phyloP scores from a whole-genome alignment of 2,888 invertebrate genomes.

The Pasiphila rectangulata region DNA sequence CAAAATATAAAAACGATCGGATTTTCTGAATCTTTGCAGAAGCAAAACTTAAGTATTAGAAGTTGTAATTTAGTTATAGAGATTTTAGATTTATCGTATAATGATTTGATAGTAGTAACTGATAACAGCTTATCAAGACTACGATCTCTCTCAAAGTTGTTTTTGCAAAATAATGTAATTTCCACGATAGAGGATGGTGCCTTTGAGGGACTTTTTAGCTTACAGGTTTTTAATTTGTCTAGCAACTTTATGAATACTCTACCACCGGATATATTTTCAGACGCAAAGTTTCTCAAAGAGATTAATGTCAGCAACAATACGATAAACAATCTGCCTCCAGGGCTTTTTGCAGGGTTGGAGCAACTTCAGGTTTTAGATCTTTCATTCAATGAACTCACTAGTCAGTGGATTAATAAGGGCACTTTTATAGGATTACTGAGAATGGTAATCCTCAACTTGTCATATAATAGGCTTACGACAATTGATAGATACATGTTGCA shows the following conservation, averaged over 20 bases:
- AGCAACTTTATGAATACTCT: slow-evolving; percentile 88
- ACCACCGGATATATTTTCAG: slow-evolving; percentile 87
- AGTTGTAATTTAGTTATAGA: slow-evolving; percentile 86
- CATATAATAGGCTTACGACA: slow-evolving; percentile 84
- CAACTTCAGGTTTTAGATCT: slow-evolving; percentile 87
- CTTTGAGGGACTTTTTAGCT: slow-evolving; percentile 83
- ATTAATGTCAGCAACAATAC: slow-evolving; percentile 89
- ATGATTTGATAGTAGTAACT: slow-evolving; percentile 85
- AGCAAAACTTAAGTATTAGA: slow-evolving; percentile 79
- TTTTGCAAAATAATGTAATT: slow-evolving; percentile 88
- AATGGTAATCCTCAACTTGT: slow-evolving; percentile 87
- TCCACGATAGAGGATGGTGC: slow-evolving; percentile 87
- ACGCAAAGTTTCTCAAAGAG: slow-evolving; percentile 84
- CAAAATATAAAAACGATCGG: slow-evolving; percentile 88
- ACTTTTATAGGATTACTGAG: slow-evolving; percentile 87
- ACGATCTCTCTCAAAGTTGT: slow-evolving; percentile 84
- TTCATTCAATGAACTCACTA: slow-evolving; percentile 85
- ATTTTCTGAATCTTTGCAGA: slow-evolving; percentile 85
- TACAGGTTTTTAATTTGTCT: slow-evolving; percentile 88
- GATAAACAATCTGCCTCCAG: slow-evolving; percentile 86
- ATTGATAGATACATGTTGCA: slow-evolving; percentile 87
- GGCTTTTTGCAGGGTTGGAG: slow-evolving; percentile 85
- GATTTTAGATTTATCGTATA: slow-evolving; percentile 86
- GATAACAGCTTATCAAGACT: slow-evolving; percentile 86
- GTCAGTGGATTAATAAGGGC: slow-evolving; percentile 87